A percentile compares a stretch with the other conserved stretches of the same genome.
Conservation (phyloP, 2,797 vertebrate genomes). For the Ciconia nigra region DNA sequence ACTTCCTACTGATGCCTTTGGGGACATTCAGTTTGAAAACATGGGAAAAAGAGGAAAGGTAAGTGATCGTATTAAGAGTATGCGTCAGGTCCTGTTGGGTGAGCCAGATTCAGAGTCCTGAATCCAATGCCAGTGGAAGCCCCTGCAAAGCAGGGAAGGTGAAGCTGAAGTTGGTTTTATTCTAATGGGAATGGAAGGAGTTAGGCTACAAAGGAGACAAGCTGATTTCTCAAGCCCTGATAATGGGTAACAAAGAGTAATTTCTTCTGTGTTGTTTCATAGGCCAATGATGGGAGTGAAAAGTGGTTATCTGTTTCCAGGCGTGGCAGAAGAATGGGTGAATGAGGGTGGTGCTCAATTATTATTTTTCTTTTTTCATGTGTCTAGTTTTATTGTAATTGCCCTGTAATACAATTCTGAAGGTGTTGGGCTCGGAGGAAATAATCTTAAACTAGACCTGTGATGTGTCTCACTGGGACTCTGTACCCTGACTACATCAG, state of each 20-base stretch:
- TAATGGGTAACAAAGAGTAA: background rate
- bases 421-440: background rate
- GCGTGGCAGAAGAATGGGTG: background rate
- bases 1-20: constrained; percentile 77
- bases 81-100: rapidly evolving
- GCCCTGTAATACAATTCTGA: background rate
- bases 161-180: background rate
- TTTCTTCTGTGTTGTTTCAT: background rate
- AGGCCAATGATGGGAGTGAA: background rate
- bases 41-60: constrained; percentile 80
- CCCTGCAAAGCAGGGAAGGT: background rate
- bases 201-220: background rate
- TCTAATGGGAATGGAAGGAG: background rate
- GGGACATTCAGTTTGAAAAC: constrained; percentile 80
- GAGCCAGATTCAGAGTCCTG: background rate
- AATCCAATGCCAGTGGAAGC: background rate
- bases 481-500: background rate
- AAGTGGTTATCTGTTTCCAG: background rate
- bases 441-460: background rate
- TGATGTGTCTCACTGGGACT: background rate
- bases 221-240: background rate
- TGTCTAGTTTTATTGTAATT: background rate
- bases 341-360: background rate
- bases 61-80: background rate
- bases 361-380: background rate